Base-by-base conservation (phyloP, 2,113 vertebrate species). In the Bothrops jararaca region DNA sequence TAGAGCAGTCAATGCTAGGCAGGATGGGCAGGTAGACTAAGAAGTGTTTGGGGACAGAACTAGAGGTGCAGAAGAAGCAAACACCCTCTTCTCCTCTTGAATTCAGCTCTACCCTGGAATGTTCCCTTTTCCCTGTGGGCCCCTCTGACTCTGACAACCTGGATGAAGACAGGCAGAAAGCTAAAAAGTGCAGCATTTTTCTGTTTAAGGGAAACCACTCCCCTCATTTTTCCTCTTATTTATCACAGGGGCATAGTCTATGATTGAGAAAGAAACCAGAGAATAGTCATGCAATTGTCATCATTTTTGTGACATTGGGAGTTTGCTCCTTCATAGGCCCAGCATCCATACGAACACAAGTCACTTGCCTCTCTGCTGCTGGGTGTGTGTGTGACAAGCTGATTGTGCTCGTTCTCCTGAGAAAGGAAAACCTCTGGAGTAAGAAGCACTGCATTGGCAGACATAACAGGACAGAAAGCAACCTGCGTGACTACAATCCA, bases 381-480 rank as follows among this genome's bases (percentile, higher is more conserved):
- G 2, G 1, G 69, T 74, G n/a, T 6, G 34, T 7, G 34, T 80
- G 56, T 23, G 7, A 80, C 15, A 80, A 80, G 34, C 34, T 80
- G 34, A 20, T 80, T 20, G n/a, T 8, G 15, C 69, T 39, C 1
- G 0, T 69, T 26, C 29, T 86, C 12, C 13, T 34, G 22, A n/a
- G 20, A n/a, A 50, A 92, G 23, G 48, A 88, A 74, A 60, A 9
- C 26, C 48, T n/a, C 50, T 53, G 58, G 74, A 74, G 24, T 34
- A 29, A n/a, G 57, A 53, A 34, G 26, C 89, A n/a, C 9, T 24
- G 34, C 87, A 69, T 56, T 52, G 86, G 18, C 88, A 74, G 52
- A 26, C 39, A 86, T 15, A 22, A 18, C 80, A 24, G 89, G 58
- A 42, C n/a, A 90, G 89, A 93, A 64, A 93, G 90, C 89, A 90